A percentile compares a stretch with the other conserved stretches of the same genome.
These are phyloP conservation scores for Rhagonycha lutea DNA, from an alignment of 2,888 invertebrate genomes.

Conservation along the genomic window DNA sequence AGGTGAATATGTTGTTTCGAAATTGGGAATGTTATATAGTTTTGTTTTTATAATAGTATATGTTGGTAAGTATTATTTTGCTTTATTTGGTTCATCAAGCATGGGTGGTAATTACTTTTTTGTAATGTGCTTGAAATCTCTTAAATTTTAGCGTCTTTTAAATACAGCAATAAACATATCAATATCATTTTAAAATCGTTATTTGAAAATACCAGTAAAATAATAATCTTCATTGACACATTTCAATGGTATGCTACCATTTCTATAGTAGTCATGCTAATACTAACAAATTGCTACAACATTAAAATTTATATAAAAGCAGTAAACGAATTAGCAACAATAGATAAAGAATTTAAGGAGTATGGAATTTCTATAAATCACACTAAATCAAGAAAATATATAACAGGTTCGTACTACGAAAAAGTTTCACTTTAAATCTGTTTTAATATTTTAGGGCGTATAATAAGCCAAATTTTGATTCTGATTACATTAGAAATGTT, in stretches of 20 bases:
- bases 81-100: background rate
- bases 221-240: slow-evolving; percentile 26
- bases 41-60: slow-evolving; percentile 13
- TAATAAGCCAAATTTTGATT: slow-evolving; percentile 6
- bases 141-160: slow-evolving; percentile 20
- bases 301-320: slow-evolving; percentile 21
- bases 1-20: slow-evolving; percentile 9
- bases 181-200: background rate
- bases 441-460: slow-evolving; percentile 7
- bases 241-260: slow-evolving; percentile 29
- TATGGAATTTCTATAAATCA: slow-evolving; percentile 16
- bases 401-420: slow-evolving; percentile 6
- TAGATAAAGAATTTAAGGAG: slow-evolving; percentile 9
- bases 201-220: slow-evolving; percentile 12
- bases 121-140: background rate
- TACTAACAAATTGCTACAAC: slow-evolving; percentile 17
- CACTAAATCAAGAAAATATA: slow-evolving; percentile 13
- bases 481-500: slow-evolving; percentile 26
- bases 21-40: slow-evolving; percentile 19
- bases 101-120: background rate
- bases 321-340: slow-evolving; percentile 12
- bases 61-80: slow-evolving; percentile 17
- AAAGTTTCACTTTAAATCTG: background rate
- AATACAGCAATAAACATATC: slow-evolving; percentile 14
- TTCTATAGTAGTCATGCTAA: slow-evolving; percentile 13